Percentiles rank a stretch among this genome's conserved stretches.
phyloP scores from a whole-genome alignment of 1,140 invertebrate genomes.

The Drosophila bipectinata region DNA sequence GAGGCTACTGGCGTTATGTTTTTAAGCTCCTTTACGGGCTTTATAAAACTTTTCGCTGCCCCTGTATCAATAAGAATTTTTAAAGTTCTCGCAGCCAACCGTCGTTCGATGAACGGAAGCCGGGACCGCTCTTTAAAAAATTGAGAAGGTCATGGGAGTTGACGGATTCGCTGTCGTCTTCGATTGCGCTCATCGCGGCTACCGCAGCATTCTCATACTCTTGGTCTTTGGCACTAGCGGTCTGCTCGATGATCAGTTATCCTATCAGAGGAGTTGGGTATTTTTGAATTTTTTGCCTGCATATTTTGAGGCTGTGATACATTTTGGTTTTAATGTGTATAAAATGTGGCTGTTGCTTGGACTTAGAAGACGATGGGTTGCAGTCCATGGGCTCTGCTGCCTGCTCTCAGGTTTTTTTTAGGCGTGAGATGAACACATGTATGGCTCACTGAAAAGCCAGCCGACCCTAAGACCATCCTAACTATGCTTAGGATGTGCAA shows the following conservation, averaged over 20 bases:
- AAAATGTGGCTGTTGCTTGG: constrained; percentile 1
- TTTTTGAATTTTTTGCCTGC: constrained; percentile 4
- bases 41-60: constrained; percentile 4
- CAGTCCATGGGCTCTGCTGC: not conserved
- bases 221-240: not conserved
- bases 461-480: too few species aligned
- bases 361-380: not conserved
- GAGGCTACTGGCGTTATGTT: constrained; percentile 5
- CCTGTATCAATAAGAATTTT: constrained; percentile 5
- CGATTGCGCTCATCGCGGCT: not conserved
- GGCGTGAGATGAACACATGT: not conserved
- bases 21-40: constrained; percentile 2
- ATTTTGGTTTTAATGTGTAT: not conserved
- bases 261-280: constrained; percentile 2
- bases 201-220: not conserved
- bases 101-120: constrained; percentile 2
- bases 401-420: not conserved
- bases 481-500: too few species aligned
- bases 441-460: too few species aligned
- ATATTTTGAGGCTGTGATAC: not conserved
- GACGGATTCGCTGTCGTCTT: not conserved
- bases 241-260: constrained; percentile 2
- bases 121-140: constrained; percentile 3
- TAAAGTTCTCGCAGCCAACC: not conserved
- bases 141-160: constrained; percentile 1